Conservation (phyloP, 2,113 vertebrate genomes). For the Chamaetylas fuelleborni region DNA sequence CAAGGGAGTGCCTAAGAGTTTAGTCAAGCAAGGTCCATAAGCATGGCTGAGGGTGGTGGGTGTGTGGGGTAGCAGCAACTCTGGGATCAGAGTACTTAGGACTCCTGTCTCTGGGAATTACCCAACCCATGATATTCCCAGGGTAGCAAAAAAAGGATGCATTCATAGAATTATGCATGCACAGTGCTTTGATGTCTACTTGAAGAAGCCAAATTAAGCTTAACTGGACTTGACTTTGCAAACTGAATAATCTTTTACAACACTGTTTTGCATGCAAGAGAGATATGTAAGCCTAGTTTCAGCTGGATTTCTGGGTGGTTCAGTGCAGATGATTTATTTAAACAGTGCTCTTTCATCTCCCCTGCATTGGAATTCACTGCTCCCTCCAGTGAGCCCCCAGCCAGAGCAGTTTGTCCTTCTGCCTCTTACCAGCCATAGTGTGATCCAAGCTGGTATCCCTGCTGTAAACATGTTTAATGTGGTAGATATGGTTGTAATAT, state of each 20-base stretch:
- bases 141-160: neutral
- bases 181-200: neutral
- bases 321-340: neutral
- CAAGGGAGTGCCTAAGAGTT: neutral
- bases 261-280: neutral
- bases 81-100: neutral
- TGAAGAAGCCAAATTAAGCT: neutral
- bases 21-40: neutral
- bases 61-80: neutral
- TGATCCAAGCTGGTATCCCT: neutral
- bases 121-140: neutral
- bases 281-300: neutral
- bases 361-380: neutral
- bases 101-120: neutral
- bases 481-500: neutral
- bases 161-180: neutral
- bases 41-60: neutral
- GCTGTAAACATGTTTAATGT: neutral
- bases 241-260: neutral
- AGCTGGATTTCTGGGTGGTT: neutral
- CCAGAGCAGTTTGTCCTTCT: neutral
- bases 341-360: neutral
- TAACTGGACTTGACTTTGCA: constrained; percentile 14
- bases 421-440: neutral
- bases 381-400: neutral